These are phyloP conservation scores for Byasa hedistus DNA, from an alignment of 2,888 invertebrate species.

Conservation along the genomic window DNA sequence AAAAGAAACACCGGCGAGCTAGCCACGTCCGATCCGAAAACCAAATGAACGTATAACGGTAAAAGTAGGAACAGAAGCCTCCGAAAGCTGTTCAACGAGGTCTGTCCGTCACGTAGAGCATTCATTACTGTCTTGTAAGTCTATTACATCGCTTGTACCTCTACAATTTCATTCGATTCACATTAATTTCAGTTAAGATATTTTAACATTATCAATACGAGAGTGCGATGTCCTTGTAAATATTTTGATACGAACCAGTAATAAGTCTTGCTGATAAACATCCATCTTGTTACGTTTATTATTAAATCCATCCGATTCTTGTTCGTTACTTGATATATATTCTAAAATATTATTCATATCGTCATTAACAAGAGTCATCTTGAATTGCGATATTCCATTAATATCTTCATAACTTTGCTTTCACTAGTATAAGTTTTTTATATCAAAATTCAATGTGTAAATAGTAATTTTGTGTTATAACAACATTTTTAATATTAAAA, in stretches of 20 bases:
- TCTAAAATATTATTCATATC: conserved; percentile 70
- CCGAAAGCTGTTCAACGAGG: conserved; percentile 73
- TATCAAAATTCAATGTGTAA: conserved; percentile 31
- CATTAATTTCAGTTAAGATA: conserved; percentile 25
- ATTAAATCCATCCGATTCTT: conserved; percentile 49
- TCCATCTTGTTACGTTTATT: conserved; percentile 63
- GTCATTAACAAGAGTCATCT: conserved; percentile 65
- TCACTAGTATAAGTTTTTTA: conserved; percentile 35
- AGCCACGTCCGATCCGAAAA: conserved; percentile 64
- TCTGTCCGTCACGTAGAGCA: conserved; percentile 55
- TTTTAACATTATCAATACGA: conserved; percentile 48
- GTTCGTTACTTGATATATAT: conserved; percentile 62
- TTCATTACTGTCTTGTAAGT: conserved; percentile 68
- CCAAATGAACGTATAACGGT: conserved; percentile 78
- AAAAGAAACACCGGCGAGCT: conserved; percentile 52
- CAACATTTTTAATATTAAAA: conserved; percentile 27
- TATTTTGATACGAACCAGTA: conserved; percentile 59
- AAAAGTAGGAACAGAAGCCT: conserved; percentile 71
- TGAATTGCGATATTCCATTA: conserved; percentile 43
- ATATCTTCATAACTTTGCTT: conserved; percentile 46
- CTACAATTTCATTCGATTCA: conserved; percentile 35
- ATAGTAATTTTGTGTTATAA: conserved; percentile 29
- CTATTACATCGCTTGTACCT: conserved; percentile 50
- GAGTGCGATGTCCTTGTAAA: conserved; percentile 41
- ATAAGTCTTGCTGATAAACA: conserved; percentile 57